Base-by-base conservation (phyloP, 2,888 invertebrate species). In the Urechis unicinctus region DNA sequence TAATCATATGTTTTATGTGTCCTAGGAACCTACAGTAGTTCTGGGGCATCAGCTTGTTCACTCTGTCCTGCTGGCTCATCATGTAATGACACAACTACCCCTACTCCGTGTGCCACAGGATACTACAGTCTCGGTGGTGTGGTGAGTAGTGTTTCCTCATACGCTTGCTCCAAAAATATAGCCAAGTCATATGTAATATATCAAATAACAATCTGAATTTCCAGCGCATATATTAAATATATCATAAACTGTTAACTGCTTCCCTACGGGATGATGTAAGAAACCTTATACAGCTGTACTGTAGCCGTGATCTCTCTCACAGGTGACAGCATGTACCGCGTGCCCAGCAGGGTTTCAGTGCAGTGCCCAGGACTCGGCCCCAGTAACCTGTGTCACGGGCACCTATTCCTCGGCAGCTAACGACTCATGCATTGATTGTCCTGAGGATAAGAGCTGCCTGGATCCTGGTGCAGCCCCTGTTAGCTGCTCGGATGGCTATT, bases 331-430 rank as follows among this genome's bases (percentile, higher is more conserved):
- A n/a, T 73, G 73, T 59, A 46, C 56, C 0, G 26, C 56, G 0
- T 73, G 73, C 59, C 70, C 69, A 13, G 70, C 69, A 22, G 72
- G 72, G 9, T 66, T 48, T 36, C 58, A 63, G 43, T 73, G 71
- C 50, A 13, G 56, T 17, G 21, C 26, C n/a, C 30, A 31, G n/a
- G 46, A 25, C 30, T 62, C 62, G 1, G 66, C 65, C 6, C 59
- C 61, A 5, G 68, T 65, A 1, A 46, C 57, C 31, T 61, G 60
- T 30, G 31, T 44, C 2, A 21, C 53, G 13, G 58, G 60, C 29
- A 50, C 44, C 26, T 54, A 53, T 41, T 55, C 58, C 25, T 24
- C 50, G 1, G 43, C 6, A 9, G 31, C 22, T 31, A 26, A 21
- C n/a, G 9, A 28, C 5, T 13, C 52, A 13, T 60, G 59, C 43